A percentile compares a stretch with the other conserved stretches of the same genome.
These are phyloP conservation scores for Ephialtes manifestator DNA, from an alignment of 2,888 invertebrate genomes.

Conservation along the genomic window DNA sequence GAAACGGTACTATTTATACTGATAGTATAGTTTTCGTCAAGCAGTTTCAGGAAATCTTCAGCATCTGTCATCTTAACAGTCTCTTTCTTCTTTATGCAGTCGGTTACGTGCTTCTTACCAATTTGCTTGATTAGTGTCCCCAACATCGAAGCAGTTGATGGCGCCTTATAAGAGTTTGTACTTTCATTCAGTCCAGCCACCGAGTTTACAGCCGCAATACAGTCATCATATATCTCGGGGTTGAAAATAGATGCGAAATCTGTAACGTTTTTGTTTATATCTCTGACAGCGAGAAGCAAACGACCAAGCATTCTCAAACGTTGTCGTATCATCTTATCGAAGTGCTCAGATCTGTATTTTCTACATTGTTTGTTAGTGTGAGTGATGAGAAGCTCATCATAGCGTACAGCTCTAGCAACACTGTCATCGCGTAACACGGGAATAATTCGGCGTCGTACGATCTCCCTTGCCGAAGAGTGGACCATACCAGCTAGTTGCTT, in stretches of 20 bases:
- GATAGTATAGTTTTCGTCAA: conserved; percentile 41
- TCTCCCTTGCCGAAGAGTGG: background rate
- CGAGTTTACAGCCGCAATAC: conserved; percentile 43
- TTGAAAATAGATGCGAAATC: conserved; percentile 50
- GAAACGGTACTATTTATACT: conserved; percentile 40
- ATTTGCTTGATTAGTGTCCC: conserved; percentile 58
- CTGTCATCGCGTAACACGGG: background rate
- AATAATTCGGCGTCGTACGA: background rate
- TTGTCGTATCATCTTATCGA: background rate
- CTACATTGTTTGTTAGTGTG: background rate
- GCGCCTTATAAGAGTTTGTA: conserved; percentile 36
- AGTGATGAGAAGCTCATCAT: background rate
- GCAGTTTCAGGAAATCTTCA: conserved; percentile 63
- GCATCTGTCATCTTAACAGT: conserved; percentile 9
- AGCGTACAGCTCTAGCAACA: background rate
- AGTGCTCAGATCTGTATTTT: background rate
- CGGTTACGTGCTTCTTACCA: conserved; percentile 43
- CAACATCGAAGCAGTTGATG: conserved; percentile 47
- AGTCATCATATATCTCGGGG: conserved; percentile 50
- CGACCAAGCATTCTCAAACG: background rate
- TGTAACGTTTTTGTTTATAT: conserved; percentile 47
- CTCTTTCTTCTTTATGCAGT: conserved; percentile 49
- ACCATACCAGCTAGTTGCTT: background rate
- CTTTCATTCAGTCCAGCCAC: conserved; percentile 49
- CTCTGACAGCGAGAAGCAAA: conserved; percentile 50